A percentile compares a stretch with the other conserved stretches of the same genome.
These are phyloP conservation scores for Metacarcinus magister DNA, from an alignment of 2,888 invertebrate genomes.

Conservation along the genomic window DNA sequence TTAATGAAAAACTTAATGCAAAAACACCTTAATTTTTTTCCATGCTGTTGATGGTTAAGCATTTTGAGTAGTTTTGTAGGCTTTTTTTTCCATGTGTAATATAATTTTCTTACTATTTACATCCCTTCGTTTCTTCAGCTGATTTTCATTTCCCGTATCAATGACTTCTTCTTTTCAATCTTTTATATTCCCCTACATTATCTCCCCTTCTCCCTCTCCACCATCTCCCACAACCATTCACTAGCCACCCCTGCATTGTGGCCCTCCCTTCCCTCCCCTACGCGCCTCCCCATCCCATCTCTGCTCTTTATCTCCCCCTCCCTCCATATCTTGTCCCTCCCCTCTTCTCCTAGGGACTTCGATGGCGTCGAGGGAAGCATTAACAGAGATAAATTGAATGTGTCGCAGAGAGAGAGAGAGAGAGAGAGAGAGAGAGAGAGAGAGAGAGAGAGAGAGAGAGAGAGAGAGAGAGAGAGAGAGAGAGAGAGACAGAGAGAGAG, in stretches of 20 bases:
- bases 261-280: background rate
- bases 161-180: background rate
- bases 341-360: background rate
- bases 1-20: too few relatives aligned
- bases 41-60: too few relatives aligned
- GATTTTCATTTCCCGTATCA: background rate
- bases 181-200: background rate
- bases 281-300: background rate
- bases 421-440: slow-evolving; percentile 58
- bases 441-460: too few relatives aligned
- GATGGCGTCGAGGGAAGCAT: background rate
- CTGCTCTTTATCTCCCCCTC: background rate
- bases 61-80: too few relatives aligned
- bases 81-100: too few relatives aligned
- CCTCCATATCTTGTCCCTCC: background rate
- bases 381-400: background rate
- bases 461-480: too few relatives aligned
- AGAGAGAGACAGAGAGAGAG: too few relatives aligned
- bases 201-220: background rate
- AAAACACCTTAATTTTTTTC: too few relatives aligned
- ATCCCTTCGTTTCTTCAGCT: background rate
- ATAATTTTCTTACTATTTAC: background rate
- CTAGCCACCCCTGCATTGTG: background rate
- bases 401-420: slow-evolving; percentile 49
- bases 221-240: background rate